Evolutionary conservation across 2,113 vertebrate species (phyloP).

Genomic region (Phaethornis superciliosus): DNA sequence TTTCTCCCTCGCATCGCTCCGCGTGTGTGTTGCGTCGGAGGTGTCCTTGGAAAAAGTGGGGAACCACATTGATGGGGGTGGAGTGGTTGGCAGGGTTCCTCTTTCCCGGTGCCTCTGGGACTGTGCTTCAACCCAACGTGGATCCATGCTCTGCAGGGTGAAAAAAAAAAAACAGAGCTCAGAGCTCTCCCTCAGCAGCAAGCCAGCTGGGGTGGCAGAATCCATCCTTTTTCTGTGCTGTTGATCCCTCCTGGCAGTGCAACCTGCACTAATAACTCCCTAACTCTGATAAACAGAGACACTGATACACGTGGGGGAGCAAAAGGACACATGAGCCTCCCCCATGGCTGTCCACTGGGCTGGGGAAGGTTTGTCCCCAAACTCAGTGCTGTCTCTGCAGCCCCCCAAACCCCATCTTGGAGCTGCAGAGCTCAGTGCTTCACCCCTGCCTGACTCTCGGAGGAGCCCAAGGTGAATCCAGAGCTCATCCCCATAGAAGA

Average conservation of each 20-base stretch:
- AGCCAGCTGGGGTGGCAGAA: not conserved
- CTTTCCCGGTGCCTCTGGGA: not conserved
- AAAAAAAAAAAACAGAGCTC: not conserved
- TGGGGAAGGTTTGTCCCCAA: not conserved
- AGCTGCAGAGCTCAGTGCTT: not conserved
- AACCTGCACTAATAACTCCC: not conserved
- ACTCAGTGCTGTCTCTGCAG: not conserved
- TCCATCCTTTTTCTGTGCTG: not conserved
- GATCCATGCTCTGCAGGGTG: not conserved
- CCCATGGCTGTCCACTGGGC: not conserved
- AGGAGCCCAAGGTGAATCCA: slow-evolving; percentile 68
- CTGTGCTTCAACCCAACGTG: not conserved
- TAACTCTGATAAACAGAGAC: not conserved
- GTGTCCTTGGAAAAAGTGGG: not conserved
- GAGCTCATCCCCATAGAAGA: slow-evolving; percentile 77
- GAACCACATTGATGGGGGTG: fast-evolving
- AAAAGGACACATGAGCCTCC: not conserved
- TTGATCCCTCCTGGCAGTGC: slow-evolving; percentile 21
- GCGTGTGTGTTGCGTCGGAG: fast-evolving
- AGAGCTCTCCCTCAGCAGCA: not conserved
- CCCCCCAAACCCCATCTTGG: fast-evolving
- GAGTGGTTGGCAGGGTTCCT: not conserved
- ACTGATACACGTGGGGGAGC: fast-evolving
- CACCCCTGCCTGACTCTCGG: not conserved
- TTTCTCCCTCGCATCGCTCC: not conserved